phyloP scores from a whole-genome alignment of 2,797 vertebrate species.

The Gadopsis bispinosus region DNA sequence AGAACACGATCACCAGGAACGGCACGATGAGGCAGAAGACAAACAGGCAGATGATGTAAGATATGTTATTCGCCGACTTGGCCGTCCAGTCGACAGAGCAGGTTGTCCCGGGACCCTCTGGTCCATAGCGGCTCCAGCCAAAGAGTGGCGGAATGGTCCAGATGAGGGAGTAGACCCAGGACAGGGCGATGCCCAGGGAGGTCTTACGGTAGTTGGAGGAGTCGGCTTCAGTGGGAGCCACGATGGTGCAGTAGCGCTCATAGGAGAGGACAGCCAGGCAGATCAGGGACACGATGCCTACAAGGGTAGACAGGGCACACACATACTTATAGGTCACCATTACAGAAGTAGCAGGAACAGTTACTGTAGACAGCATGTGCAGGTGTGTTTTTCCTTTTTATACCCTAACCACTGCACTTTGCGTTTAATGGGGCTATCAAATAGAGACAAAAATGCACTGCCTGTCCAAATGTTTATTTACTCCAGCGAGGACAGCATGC shows the following conservation, averaged over 20 bases:
- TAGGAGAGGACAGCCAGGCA: slow-evolving; percentile 89
- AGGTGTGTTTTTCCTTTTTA: slow-evolving; percentile 1
- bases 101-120: slow-evolving; percentile 88
- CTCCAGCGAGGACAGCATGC: slow-evolving; percentile 5
- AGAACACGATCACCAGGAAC: slow-evolving; percentile 86
- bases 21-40: slow-evolving; percentile 87
- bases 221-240: slow-evolving; percentile 83
- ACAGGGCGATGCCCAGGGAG: slow-evolving; percentile 81
- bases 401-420: not conserved
- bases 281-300: slow-evolving; percentile 88
- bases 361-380: not conserved
- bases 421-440: slow-evolving; percentile 39
- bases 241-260: slow-evolving; percentile 88
- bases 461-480: slow-evolving; percentile 24
- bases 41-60: slow-evolving; percentile 89
- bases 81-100: slow-evolving; percentile 89
- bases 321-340: not conserved
- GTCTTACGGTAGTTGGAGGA: slow-evolving; percentile 86
- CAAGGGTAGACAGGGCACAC: slow-evolving; percentile 7
- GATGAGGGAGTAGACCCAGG: slow-evolving; percentile 87
- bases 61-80: slow-evolving; percentile 83
- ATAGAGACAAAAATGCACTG: not conserved
- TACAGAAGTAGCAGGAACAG: not conserved
- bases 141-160: slow-evolving; percentile 88
- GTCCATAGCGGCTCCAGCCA: slow-evolving; percentile 89